These are phyloP conservation scores for Tenualosa ilisha DNA, from an alignment of 2,797 vertebrate genomes.

Conservation along the genomic window DNA sequence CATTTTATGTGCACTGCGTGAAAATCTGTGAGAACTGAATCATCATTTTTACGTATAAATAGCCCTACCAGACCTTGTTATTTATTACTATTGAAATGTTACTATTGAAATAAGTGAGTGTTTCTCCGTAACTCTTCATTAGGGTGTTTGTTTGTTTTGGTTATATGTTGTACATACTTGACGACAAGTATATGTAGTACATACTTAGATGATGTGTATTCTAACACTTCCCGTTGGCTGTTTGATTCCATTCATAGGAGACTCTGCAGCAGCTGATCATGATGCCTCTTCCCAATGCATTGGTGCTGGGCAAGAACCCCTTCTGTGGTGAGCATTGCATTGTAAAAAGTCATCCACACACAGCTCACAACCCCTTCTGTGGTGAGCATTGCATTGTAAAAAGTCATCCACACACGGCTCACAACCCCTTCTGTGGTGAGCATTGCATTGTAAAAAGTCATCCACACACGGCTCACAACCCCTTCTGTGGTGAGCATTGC, in stretches of 20 bases:
- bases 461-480: background rate
- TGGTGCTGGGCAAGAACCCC: conserved; percentile 87
- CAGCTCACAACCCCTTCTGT: too few relatives aligned
- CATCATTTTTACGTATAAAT: background rate
- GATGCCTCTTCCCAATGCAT: conserved; percentile 90
- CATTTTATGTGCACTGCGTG: background rate
- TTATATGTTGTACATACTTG: too few relatives aligned
- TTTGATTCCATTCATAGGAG: conserved; percentile 70
- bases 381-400: too few relatives aligned
- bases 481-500: too few relatives aligned
- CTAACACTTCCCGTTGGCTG: conserved; percentile 28
- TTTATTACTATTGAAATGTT: too few relatives aligned
- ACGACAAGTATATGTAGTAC: too few relatives aligned
- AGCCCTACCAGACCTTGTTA: background rate
- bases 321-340: conserved; percentile 83
- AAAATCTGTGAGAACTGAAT: background rate
- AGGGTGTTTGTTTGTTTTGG: background rate
- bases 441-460: too few relatives aligned
- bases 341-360: background rate
- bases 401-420: background rate
- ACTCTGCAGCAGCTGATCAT: conserved; percentile 90
- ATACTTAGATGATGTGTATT: background rate
- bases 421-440: too few relatives aligned
- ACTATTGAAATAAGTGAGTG: too few relatives aligned
- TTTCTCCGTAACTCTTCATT: background rate